Evolutionary conservation across 2,797 vertebrate genomes (phyloP), one percentile per base, ranked within the genome.

Genomic region (Babyrousa celebensis): DNA sequence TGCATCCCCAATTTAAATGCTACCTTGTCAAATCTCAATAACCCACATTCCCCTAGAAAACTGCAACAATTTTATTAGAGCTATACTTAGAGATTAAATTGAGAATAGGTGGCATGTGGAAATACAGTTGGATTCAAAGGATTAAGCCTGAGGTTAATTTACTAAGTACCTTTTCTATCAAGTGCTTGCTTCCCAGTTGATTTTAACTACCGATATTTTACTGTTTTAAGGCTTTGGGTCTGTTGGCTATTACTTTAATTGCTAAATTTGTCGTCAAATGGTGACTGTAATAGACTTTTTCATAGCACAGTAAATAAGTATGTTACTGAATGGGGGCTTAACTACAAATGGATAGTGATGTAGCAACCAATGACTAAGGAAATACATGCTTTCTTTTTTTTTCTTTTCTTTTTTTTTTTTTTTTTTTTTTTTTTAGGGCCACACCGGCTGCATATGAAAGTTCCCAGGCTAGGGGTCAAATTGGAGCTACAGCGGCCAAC

Each of bases 141-240:
- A 18, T 6, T 29, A 87, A 60, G 5, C 56, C 36, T 70, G 14
- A 88, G 68, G 40, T 72, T 88, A 52, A 5, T 82, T 65, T 78
- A 77, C 23, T 92, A 36, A 40, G 3, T 68, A 14, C 3, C 5
- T 74, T 89, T 75, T 58, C 32, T 23, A 32, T 89, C 48, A 84
- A 87, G 12, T 48, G 88, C 56, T 82, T 14, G 9, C 17, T 88
- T 62, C 54, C 85, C 23, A 58, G 16, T 91, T 93, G 63, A 82
- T 75, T 89, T 91, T 87, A 88, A 65, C 20, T 17, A 75, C 85
- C 32, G 93, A 87, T 60, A n/a, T 8, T 85, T 85, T 67, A 32
- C n/a, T 75, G 32, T 65, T 82, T 77, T 84, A 62, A 85, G 40
- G 8, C 25, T 74, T 20, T 83, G 11, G 43, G 20, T 67, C 5